A percentile compares a stretch with the other conserved stretches of the same genome.
Evolutionary conservation across 2,888 invertebrate species (phyloP).

Genomic region (Pseudanteris insignis): DNA sequence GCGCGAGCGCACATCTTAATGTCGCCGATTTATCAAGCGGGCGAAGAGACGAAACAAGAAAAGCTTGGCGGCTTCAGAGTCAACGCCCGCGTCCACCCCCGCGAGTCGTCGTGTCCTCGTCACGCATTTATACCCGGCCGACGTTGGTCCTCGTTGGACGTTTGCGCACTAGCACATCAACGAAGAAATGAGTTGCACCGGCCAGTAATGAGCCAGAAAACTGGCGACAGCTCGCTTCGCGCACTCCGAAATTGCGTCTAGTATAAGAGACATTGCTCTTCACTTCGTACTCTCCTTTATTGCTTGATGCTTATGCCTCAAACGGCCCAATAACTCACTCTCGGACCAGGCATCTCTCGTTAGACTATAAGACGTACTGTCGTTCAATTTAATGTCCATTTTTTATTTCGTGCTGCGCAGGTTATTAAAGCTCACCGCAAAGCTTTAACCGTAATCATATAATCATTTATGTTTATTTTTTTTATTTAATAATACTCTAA

Average conservation of each 20-base stretch:
- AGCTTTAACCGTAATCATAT: too few species aligned
- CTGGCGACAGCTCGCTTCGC: conserved; percentile 64
- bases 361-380: conserved; percentile 14
- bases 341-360: conserved; percentile 15
- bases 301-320: conserved; percentile 38
- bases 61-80: conserved; percentile 44
- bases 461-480: too few species aligned
- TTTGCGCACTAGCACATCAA: conserved; percentile 11
- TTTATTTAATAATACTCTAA: too few species aligned
- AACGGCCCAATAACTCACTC: conserved; percentile 24
- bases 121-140: neutral
- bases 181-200: conserved; percentile 58
- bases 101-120: conserved; percentile 11
- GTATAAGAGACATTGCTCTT: conserved; percentile 38
- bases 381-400: conserved; percentile 17
- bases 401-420: conserved; percentile 1
- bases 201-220: conserved; percentile 66
- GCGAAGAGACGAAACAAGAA: conserved; percentile 52
- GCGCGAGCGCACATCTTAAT: conserved; percentile 48
- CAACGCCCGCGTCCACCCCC: conserved; percentile 31
- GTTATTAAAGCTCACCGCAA: too few species aligned
- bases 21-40: conserved; percentile 53
- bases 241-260: conserved; percentile 45
- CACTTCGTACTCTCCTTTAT: conserved; percentile 31
- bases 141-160: conserved; percentile 21